Conservation (phyloP, 1,140 invertebrate species). For the Cylas formicarius region DNA sequence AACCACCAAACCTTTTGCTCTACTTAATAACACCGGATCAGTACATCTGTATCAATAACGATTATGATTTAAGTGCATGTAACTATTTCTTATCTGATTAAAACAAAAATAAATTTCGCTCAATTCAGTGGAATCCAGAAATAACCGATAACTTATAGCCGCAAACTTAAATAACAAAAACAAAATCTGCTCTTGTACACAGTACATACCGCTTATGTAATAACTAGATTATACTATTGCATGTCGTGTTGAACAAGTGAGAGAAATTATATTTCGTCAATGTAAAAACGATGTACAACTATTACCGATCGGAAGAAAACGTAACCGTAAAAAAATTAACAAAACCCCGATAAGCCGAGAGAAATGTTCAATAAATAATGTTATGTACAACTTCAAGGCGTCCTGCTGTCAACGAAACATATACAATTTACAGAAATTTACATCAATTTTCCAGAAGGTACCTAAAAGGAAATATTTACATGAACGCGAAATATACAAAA, state of each 20-base stretch:
- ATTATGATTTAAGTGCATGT: conserved; percentile 6
- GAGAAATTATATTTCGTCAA: not conserved
- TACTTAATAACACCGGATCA: conserved; percentile 23
- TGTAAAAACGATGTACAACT: conserved; percentile 15
- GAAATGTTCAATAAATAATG: conserved; percentile 16
- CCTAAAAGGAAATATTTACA: conserved; percentile 27
- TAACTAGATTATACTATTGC: conserved; percentile 32
- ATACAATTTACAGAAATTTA: conserved; percentile 32
- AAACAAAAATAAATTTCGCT: conserved; percentile 5
- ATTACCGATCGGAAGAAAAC: conserved; percentile 12
- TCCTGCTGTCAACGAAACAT: conserved; percentile 18
- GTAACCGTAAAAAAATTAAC: conserved; percentile 1
- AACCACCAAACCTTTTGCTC: conserved; percentile 24
- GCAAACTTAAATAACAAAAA: conserved; percentile 29
- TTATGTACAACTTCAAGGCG: conserved; percentile 32
- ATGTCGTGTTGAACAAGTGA: conserved; percentile 15
- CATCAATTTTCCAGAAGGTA: conserved; percentile 26
- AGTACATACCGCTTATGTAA: conserved; percentile 32
- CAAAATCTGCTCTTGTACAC: conserved; percentile 30
- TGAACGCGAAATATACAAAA: conserved; percentile 24
- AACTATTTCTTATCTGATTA: conserved; percentile 13
- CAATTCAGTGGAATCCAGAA: not conserved
- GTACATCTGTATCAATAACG: conserved; percentile 20
- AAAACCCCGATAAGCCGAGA: not conserved
- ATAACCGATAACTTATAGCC: conserved; percentile 13